A percentile compares a stretch with the other conserved stretches of the same genome.
These are phyloP conservation scores for Labeo calbasu DNA, from an alignment of 2,797 vertebrate genomes.

Conservation along the genomic window DNA sequence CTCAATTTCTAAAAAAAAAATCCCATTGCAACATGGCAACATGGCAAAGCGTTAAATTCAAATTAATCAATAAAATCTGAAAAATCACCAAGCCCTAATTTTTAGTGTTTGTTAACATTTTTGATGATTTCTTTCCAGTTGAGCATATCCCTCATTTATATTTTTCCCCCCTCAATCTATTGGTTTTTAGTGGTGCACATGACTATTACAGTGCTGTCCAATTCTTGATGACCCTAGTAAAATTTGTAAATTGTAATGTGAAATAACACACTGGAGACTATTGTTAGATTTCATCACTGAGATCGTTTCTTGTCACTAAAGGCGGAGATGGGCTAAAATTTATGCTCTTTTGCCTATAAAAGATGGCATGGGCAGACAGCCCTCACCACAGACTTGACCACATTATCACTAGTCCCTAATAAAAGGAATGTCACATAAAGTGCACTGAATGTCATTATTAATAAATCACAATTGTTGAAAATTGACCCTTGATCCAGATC, in stretches of 20 bases:
- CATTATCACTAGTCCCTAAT: conserved; percentile 78
- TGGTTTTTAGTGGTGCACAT: conserved; percentile 21
- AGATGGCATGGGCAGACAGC: conserved; percentile 74
- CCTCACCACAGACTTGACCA: conserved; percentile 70
- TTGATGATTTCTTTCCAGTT: neutral
- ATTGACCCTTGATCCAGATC: conserved; percentile 73
- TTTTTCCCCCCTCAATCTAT: neutral
- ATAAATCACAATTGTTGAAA: conserved; percentile 82
- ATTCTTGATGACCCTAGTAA: conserved; percentile 43
- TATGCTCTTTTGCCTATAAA: conserved; percentile 74
- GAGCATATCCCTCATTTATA: neutral
- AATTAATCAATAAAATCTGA: no score
- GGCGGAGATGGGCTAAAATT: conserved; percentile 72
- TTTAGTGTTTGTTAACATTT: neutral
- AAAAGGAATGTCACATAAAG: conserved; percentile 83
- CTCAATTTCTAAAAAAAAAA: no score
- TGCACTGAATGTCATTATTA: conserved; percentile 81
- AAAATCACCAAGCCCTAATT: no score
- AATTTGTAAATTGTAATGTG: conserved; percentile 73
- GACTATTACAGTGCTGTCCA: conserved; percentile 12
- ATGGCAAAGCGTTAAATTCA: no score
- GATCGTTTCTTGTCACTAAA: conserved; percentile 72
- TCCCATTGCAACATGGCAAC: no score
- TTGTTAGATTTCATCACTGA: conserved; percentile 75
- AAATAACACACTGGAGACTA: conserved; percentile 71